Evolutionary conservation across 1,140 invertebrate genomes (phyloP), one percentile per base, ranked within the genome.

Genomic region (Cherax quadricarinatus): DNA sequence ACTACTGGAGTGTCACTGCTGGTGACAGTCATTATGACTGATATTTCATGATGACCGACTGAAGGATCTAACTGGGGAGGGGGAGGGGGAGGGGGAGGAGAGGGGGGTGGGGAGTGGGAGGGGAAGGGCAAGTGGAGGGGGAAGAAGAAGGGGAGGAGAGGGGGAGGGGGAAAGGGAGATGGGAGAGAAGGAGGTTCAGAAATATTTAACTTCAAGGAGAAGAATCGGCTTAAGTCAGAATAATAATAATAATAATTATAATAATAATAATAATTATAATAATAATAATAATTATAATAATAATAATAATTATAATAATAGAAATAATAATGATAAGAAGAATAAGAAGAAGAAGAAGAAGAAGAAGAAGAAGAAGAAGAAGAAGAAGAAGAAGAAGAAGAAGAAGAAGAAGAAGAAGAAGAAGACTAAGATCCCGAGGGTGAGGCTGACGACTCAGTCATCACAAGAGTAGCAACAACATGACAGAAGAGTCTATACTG

Each of bases 21-120:
- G 70, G 66, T 82, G 83, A 86, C 89, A 91, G 89, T 62, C 79
- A 83, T 91, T 91, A 86, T 91, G 86, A 91, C 86, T 91, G 89
- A 91, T 80, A 85, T 86, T 91, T 91, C 78, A 91, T 91, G 86
- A 85, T 91, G 83, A 81, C 83, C 21, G 73, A 21, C n/a, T 80
- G 82, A 57, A 86, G 75, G 49, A 60, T 49, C 83, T 18, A 49
- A 14, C 66, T 18, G 60, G 10, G 9, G n/a, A 21, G 24, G 10
- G 53, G 41, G 83, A 62, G 30, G 75, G 80, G 86, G 86, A 79
- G 24, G 86, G 70, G 66, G 18, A 79, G 24, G 81, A 21, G 80
- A n/a, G 6, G 18, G 78, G 7, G n/a, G 21, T 21, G 21, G 4
- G 21, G n/a, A 62, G 10, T 21, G 57, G 57, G 24, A 62, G 82